Evolutionary conservation across 2,888 invertebrate species (phyloP).

Genomic region (Phengaris arion): DNA sequence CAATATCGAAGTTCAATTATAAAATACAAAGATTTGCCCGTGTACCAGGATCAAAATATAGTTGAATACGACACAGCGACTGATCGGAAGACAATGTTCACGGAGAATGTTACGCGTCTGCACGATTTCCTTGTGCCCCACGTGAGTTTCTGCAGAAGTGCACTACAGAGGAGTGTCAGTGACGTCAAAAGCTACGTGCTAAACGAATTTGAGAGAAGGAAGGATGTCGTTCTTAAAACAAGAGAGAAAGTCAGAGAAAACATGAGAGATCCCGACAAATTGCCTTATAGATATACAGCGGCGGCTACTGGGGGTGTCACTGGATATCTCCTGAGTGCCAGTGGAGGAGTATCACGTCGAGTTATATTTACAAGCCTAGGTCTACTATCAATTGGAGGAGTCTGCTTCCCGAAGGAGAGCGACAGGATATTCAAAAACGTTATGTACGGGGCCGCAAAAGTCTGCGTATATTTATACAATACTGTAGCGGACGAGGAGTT

Average conservation of each 20-base stretch:
- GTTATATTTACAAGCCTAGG: slow-evolving; percentile 48
- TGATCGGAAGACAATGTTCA: slow-evolving; percentile 47
- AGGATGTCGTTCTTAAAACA: slow-evolving; percentile 33
- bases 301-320: slow-evolving; percentile 43
- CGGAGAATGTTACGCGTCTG: slow-evolving; percentile 47
- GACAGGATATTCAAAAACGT: slow-evolving; percentile 51
- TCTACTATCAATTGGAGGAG: slow-evolving; percentile 47
- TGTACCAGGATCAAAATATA: slow-evolving; percentile 55
- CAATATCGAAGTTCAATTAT: slow-evolving; percentile 52
- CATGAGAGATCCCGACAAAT: slow-evolving; percentile 52
- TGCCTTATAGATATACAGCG: slow-evolving; percentile 44
- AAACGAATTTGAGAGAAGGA: slow-evolving; percentile 35
- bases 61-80: slow-evolving; percentile 54
- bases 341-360: slow-evolving; percentile 42
- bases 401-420: slow-evolving; percentile 60
- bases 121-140: slow-evolving; percentile 51
- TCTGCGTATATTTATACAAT: slow-evolving; percentile 44
- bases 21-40: slow-evolving; percentile 58
- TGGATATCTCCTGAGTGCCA: slow-evolving; percentile 45
- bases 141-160: slow-evolving; percentile 44
- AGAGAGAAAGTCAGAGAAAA: slow-evolving; percentile 44
- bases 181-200: slow-evolving; percentile 38
- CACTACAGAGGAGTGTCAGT: slow-evolving; percentile 33
- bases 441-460: slow-evolving; percentile 42
- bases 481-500: slow-evolving; percentile 41